Base-by-base conservation (phyloP, 2,888 invertebrate genomes). In the Biston betularia region DNA sequence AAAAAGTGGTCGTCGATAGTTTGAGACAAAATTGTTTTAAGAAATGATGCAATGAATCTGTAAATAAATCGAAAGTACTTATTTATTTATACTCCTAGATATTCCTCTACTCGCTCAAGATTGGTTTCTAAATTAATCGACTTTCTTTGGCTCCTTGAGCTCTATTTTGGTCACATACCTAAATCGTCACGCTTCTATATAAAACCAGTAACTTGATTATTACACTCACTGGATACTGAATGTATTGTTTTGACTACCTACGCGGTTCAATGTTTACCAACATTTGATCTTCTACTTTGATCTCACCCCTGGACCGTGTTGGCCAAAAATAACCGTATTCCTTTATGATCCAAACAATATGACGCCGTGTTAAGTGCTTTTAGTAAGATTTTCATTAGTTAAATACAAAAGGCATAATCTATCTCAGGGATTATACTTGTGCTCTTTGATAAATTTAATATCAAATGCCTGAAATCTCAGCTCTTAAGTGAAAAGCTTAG, bases 1-100 rank as follows among this genome's bases (percentile, higher is more conserved):
- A 44, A 33, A 15, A 40, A 53, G 69, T 77, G 71, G 74, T 78
- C 68, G 38, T 68, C 42, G 33, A 62, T 69, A 7, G 5, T 10
- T 46, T 10, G 44, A 38, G 15, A 53, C 15, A 61, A 14, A 50
- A 44, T 54, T 1, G 45, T 40, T 45, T 7, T 6, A 42, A 44
- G n/a, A 64, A 46, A 67, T 68, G 61, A 71, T 72, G 63, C 70
- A 70, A 65, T 62, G 60, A 59, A 49, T 64, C 24, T 24, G 3
- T 42, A 44, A 8, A 33, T 12, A 38, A 15, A 11, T 15, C 0
- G 12, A 12, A 6, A 14, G 4, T 14, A 34, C 52, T 5, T 52
- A 5, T 52, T 38, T 48, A 7, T 14, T n/a, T n/a, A n/a, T n/a
- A n/a, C n/a, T n/a, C n/a, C n/a, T n/a, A n/a, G n/a, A n/a, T n/a